Conservation (phyloP, 2,888 invertebrate genomes). For the Stegana nigrithorax region DNA sequence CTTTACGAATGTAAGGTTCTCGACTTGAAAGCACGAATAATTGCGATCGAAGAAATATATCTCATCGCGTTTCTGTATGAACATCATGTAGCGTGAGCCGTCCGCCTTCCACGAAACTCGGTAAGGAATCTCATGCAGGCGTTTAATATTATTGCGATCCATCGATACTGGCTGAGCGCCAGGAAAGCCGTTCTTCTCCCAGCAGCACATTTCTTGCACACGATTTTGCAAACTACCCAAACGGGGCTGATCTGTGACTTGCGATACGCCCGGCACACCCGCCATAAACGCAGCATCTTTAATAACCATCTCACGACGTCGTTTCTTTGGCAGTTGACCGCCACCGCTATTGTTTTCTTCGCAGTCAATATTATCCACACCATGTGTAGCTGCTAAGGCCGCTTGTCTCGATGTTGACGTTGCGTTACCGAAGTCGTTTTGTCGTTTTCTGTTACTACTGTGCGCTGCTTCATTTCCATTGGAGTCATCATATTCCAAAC, state of each 20-base stretch:
- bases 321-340: conserved; percentile 62
- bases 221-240: conserved; percentile 78
- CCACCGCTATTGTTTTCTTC: conserved; percentile 3
- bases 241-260: conserved; percentile 75
- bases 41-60: conserved; percentile 96
- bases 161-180: conserved; percentile 98
- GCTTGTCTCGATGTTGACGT: conserved; percentile 51
- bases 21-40: conserved; percentile 89
- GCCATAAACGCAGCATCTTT: conserved; percentile 85
- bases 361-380: too few species aligned
- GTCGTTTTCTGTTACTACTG: conserved; percentile 43
- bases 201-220: conserved; percentile 84
- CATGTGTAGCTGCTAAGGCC: too few species aligned
- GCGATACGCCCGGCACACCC: conserved; percentile 83
- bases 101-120: conserved; percentile 99
- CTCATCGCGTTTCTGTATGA: conserved; percentile 86
- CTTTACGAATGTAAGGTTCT: conserved; percentile 82
- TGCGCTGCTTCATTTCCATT: conserved; percentile 67
- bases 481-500: conserved; percentile 72
- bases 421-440: conserved; percentile 38
- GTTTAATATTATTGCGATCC: conserved; percentile 82
- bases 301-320: conserved; percentile 71
- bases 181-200: conserved; percentile 87
- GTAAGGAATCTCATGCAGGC: conserved; percentile 85
- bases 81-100: conserved; percentile 96